Percentiles rank a stretch among this genome's conserved stretches.
Conservation (phyloP, 2,113 vertebrate genomes). For the Lathamus discolor region DNA sequence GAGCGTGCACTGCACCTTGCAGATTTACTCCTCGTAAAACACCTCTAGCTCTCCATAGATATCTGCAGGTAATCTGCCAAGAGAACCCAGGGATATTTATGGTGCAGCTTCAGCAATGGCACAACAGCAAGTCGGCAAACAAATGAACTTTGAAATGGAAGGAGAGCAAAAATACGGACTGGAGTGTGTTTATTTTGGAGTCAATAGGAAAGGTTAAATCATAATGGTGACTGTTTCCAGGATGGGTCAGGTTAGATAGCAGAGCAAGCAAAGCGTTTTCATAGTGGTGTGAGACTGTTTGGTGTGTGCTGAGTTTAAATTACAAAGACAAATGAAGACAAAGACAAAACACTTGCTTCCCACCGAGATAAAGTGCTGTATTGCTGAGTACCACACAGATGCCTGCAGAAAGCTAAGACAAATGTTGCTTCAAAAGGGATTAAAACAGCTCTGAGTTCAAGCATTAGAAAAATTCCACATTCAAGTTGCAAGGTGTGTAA, state of each 20-base stretch:
- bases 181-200: not conserved
- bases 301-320: not conserved
- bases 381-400: not conserved
- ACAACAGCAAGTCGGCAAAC: not conserved
- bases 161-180: not conserved
- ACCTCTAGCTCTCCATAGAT: not conserved
- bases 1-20: not conserved
- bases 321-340: not conserved
- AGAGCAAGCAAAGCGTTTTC: not conserved
- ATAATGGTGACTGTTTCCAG: not conserved
- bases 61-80: not conserved
- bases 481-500: not conserved
- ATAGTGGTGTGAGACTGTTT: not conserved
- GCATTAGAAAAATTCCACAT: not conserved
- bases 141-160: not conserved
- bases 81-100: not conserved
- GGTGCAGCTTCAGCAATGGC: not conserved
- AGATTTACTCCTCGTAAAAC: not conserved
- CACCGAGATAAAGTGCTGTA: not conserved
- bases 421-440: not conserved
- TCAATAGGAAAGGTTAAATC: not conserved
- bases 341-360: not conserved
- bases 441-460: not conserved
- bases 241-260: not conserved
- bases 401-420: not conserved